Conservation (phyloP, 2,888 invertebrate genomes). For the Enchytraeus crypticus region DNA sequence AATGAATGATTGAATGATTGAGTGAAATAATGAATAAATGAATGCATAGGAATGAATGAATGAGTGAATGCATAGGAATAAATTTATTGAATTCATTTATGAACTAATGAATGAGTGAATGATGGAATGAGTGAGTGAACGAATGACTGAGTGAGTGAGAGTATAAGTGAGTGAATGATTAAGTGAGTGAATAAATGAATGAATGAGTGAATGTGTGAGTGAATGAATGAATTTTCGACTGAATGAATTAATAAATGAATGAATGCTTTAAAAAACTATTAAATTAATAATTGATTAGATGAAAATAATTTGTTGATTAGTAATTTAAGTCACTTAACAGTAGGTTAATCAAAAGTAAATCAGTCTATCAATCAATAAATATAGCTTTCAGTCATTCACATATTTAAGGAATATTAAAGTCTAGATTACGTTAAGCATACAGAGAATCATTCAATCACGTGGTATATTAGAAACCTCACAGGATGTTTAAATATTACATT, state of each 20-base stretch:
- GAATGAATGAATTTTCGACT: not conserved
- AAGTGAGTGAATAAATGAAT: not conserved
- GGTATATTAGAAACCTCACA: too few species aligned
- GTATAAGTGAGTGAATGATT: not conserved
- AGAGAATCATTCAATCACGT: too few species aligned
- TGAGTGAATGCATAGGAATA: not conserved
- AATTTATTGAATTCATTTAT: too few species aligned
- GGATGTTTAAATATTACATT: too few species aligned
- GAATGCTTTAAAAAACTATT: not conserved
- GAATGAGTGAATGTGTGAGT: not conserved
- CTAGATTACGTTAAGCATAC: too few species aligned
- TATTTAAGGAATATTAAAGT: too few species aligned
- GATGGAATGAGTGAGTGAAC: not conserved
- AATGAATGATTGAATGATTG: not conserved
- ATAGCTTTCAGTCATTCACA: too few species aligned
- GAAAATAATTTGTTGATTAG: not conserved
- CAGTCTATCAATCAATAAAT: too few species aligned
- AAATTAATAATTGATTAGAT: not conserved
- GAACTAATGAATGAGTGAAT: not conserved
- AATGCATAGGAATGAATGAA: not conserved
- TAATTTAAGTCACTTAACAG: too few species aligned
- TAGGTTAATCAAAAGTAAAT: too few species aligned
- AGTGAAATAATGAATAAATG: not conserved
- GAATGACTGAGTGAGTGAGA: not conserved
- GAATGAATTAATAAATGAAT: not conserved